Conservation (phyloP, 2,797 vertebrate species). For the Gymnoscopelus microlampas region DNA sequence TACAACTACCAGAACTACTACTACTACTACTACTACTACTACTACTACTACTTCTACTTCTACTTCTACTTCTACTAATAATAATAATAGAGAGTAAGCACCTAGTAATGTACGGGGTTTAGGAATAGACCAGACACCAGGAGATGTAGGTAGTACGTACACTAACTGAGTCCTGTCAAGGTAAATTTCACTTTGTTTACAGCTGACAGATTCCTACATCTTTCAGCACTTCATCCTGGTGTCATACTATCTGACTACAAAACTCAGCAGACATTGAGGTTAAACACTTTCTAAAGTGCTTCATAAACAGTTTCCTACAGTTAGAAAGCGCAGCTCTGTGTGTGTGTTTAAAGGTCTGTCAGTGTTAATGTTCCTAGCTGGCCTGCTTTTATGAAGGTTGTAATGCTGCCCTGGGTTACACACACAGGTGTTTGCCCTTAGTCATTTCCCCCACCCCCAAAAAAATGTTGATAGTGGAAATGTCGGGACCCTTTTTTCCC, state of each 20-base stretch:
- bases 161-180: not conserved
- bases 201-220: not conserved
- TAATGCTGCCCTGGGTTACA: conserved; percentile 34
- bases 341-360: conserved; percentile 26
- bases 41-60: too few species aligned
- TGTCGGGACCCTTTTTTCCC: conserved; percentile 39
- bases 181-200: conserved; percentile 9
- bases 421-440: conserved; percentile 68
- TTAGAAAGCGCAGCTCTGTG: conserved; percentile 30
- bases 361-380: conserved; percentile 26
- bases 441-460: conserved; percentile 41
- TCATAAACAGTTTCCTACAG: conserved; percentile 44
- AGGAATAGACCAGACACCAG: too few species aligned
- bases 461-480: conserved; percentile 61
- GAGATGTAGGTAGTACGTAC: not conserved
- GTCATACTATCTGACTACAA: conserved; percentile 15
- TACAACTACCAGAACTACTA: too few species aligned
- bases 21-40: too few species aligned
- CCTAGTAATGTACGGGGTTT: too few species aligned
- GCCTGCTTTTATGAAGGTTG: conserved; percentile 44
- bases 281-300: conserved; percentile 40
- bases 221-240: not conserved
- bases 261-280: conserved; percentile 3
- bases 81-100: too few species aligned
- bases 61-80: too few species aligned